Percentiles rank a stretch among this genome's conserved stretches.
phyloP scores from a whole-genome alignment of 2,888 invertebrate species.

The Neoitamus cyanurus region DNA sequence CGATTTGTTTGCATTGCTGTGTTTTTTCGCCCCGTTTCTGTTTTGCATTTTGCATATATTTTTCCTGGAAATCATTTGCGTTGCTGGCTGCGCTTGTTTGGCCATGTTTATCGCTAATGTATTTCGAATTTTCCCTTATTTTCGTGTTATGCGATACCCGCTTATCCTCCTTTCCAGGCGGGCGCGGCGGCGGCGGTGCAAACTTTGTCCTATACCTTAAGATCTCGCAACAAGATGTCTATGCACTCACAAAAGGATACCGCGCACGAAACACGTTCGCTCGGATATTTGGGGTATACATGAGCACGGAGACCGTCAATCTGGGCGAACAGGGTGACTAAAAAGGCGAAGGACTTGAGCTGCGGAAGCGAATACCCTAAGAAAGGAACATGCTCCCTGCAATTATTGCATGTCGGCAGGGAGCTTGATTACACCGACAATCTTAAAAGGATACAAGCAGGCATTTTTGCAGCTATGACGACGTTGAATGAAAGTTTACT shows the following conservation, averaged over 20 bases:
- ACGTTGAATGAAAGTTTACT: background rate
- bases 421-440: background rate
- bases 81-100: slow-evolving; percentile 7
- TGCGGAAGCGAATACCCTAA: background rate
- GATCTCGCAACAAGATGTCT: background rate
- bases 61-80: slow-evolving; percentile 9
- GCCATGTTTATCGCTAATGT: slow-evolving; percentile 11
- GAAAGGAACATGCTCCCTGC: background rate
- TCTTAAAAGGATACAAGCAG: background rate
- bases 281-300: background rate
- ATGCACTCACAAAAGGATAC: background rate
- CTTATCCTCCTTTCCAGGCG: background rate
- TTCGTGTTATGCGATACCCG: background rate
- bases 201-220: background rate
- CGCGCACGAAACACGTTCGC: background rate
- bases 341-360: background rate
- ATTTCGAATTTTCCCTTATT: slow-evolving; percentile 15
- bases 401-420: background rate
- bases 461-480: background rate
- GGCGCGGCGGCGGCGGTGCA: background rate
- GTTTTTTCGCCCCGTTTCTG: background rate
- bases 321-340: background rate
- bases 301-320: background rate
- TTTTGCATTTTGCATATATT: background rate
- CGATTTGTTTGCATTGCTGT: background rate